Conservation (phyloP, 2,113 vertebrate species). For the Strix aluco region DNA sequence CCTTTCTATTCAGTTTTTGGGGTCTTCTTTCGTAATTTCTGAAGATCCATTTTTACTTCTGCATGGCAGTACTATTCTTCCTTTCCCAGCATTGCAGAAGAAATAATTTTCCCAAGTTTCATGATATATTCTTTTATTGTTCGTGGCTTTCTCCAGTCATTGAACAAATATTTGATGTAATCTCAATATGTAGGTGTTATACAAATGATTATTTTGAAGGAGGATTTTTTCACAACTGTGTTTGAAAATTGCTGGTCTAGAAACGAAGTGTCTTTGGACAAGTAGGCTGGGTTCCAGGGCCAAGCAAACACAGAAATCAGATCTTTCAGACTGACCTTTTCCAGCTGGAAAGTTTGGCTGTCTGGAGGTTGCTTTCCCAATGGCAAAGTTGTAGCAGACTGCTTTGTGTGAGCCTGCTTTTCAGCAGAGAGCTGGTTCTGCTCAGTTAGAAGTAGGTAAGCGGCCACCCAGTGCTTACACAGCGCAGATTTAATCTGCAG, state of each 20-base stretch:
- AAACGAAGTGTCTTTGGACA: background rate
- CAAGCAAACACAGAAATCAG: background rate
- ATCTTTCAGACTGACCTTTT: background rate
- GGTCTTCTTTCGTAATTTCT: background rate
- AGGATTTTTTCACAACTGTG: background rate
- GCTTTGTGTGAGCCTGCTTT: background rate
- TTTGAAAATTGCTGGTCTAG: background rate
- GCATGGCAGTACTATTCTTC: background rate
- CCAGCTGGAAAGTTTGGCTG: background rate
- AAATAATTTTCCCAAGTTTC: background rate
- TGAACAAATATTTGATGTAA: background rate
- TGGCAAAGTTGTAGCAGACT: background rate
- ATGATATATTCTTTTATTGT: background rate
- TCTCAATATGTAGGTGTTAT: background rate
- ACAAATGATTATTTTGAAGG: background rate
- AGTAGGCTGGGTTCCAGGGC: background rate
- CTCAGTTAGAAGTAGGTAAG: background rate
- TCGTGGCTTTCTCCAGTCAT: background rate
- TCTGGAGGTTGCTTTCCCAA: background rate
- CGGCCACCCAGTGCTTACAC: background rate
- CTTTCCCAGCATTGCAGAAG: background rate
- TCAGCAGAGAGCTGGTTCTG: background rate
- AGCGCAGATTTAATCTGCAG: background rate
- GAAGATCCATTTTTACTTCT: background rate
- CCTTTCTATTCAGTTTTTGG: background rate